Conservation (phyloP, 1,140 invertebrate species). For the Pantala flavescens region DNA sequence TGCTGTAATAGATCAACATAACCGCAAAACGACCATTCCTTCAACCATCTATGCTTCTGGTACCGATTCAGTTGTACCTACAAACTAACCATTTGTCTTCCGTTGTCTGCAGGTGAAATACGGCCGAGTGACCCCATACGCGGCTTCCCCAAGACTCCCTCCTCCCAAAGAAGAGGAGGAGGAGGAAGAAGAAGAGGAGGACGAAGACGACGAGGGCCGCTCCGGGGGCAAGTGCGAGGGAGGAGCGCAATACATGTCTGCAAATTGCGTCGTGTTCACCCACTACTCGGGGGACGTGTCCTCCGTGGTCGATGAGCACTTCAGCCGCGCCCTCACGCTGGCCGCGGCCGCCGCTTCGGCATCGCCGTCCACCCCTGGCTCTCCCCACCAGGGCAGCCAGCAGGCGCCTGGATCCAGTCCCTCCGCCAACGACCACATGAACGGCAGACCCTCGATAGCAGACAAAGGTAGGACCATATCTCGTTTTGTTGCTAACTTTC, state of each 20-base stretch:
- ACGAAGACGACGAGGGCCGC: conserved; percentile 17
- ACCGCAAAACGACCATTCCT: too few relatives aligned
- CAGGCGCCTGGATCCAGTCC: background rate
- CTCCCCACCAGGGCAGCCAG: background rate
- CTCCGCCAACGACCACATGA: background rate
- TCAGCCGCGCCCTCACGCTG: conserved; percentile 68
- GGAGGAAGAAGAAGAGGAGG: background rate
- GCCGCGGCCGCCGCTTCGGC: conserved; percentile 20
- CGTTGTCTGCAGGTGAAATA: background rate
- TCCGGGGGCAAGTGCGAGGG: conserved; percentile 26
- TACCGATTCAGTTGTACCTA: background rate
- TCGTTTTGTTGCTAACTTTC: background rate
- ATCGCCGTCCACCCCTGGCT: background rate
- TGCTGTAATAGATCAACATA: too few relatives aligned
- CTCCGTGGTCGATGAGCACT: conserved; percentile 88
- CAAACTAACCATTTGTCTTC: background rate
- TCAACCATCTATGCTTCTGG: background rate
- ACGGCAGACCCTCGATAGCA: background rate
- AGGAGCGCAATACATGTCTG: conserved; percentile 76
- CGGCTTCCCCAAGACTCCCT: background rate
- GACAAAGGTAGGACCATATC: background rate
- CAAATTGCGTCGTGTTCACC: conserved; percentile 90
- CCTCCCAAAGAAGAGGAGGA: background rate
- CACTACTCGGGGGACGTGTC: conserved; percentile 88
- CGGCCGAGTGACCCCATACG: background rate